Evolutionary conservation across 2,113 vertebrate genomes (phyloP), one percentile per base, ranked within the genome.

Genomic region (Stigmatopora argus): DNA sequence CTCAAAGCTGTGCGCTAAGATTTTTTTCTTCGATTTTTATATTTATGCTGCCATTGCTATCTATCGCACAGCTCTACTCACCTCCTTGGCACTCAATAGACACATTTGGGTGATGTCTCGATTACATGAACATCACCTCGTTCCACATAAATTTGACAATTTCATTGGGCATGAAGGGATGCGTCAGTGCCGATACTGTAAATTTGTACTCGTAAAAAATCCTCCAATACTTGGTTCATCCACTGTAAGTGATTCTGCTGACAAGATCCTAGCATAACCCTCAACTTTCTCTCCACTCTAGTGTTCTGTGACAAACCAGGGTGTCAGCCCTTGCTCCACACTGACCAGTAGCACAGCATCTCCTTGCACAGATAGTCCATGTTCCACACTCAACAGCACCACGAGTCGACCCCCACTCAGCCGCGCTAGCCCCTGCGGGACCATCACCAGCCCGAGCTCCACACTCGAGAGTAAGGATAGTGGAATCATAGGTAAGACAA

Each of bases 391-490:
- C 82, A 95, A 94, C 88, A 95, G 94, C 92, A 92, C 92, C 17
- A 70, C 88, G 63, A 90, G 92, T 83, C 93, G 89, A 49, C 86
- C 93, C 3, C 90, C 89, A 0, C 83, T 91, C 75, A 88, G 66
- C 89, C 91, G 80, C 86, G 86, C 87, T 66, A 98, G 96, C 82
- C 96, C 95, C 85, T 94, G 93, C 44, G 95, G 94, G 69, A 97
- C 95, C 85, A 91, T 98, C 81, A 96, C 94, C 89, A 98, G 93
- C 84, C 95, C 95, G 64, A 98, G 94, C 89, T 98, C 97, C 87
- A 99, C 97, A 2, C 92, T 99, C 79, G 97, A 99, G 90, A 99
- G 97, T 93, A 98, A 96, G 87, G 97, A 99, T 92, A 98, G 97
- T 64, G 97, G 97, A 7, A 98, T 99, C 80, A 99, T 99, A 87